Evolutionary conservation across 2,888 invertebrate species (phyloP).

Genomic region (Antheraea assamensis): DNA sequence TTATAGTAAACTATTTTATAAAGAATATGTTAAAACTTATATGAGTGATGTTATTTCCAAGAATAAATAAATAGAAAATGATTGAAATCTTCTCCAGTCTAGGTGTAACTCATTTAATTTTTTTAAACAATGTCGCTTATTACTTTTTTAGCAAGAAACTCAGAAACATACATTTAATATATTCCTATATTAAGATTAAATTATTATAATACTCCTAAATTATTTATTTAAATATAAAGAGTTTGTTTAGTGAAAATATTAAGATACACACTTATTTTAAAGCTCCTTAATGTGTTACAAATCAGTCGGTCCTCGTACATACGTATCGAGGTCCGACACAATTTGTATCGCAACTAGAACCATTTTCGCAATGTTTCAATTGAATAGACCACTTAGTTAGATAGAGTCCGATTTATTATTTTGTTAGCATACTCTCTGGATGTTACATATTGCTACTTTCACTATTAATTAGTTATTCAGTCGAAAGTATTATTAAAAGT

Average conservation of each 20-base stretch:
- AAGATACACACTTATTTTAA: background rate
- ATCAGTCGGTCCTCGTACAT: slow-evolving; percentile 21
- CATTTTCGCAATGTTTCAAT: slow-evolving; percentile 73
- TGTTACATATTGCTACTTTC: slow-evolving; percentile 37
- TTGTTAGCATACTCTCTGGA: slow-evolving; percentile 47
- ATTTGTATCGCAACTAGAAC: slow-evolving; percentile 68
- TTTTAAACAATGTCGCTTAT: background rate
- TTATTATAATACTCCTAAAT: no score
- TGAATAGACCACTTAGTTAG: slow-evolving; percentile 57
- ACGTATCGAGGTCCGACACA: slow-evolving; percentile 40
- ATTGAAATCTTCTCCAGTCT: no score
- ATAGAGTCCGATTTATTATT: slow-evolving; percentile 57
- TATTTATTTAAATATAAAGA: no score
- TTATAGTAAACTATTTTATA: no score
- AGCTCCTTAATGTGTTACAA: slow-evolving; percentile 23
- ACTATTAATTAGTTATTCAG: slow-evolving; percentile 35
- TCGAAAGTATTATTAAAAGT: slow-evolving; percentile 2
- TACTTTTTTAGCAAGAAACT: background rate
- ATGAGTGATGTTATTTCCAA: no score
- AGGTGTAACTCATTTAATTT: no score
- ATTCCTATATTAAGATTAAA: no score
- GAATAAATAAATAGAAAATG: no score
- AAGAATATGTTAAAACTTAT: no score
- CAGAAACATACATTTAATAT: no score
- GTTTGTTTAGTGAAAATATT: background rate